Base-by-base conservation (phyloP, 2,797 vertebrate species). In the Trachurus trachurus region DNA sequence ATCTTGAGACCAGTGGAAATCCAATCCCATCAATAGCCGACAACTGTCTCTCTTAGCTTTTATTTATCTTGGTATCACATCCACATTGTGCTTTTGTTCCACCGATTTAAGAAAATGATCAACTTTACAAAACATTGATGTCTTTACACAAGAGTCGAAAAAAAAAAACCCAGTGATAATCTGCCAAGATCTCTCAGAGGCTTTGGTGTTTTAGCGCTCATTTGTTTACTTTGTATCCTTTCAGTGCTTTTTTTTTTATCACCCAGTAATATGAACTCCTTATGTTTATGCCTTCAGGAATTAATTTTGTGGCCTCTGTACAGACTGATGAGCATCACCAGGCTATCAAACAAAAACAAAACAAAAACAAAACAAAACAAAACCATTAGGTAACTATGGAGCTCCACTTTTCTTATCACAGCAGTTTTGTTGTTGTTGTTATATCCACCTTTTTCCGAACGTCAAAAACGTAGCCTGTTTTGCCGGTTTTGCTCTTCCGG, bases 31-130 rank as follows among this genome's bases (percentile, higher is more conserved):
- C 64, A 60, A 29, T 6, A 31, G 59, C 59, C 71, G 68, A 77
- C 60, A 60, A 71, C 82, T 75, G 53, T 65, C 60, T 74, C 19
- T 53, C 45, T 66, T 12, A 56, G 50, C 59, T 72, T 19, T 74
- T 26, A 54, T 75, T 83, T 80, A 74, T 78, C 67, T 84, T 71
- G 26, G 31, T 62, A 62, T 81, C 47, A 67, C 65, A 76, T 82
- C 54, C 60, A 70, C 10, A 53, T 73, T 69, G 17, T 17, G 71
- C 56, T 54, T 61, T 83, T 83, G 44, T 5, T 57, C 6, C 61
- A 21, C 59, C 74, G 6, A 42, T 68, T 76, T 73, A 70, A 62
- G 45, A 19, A 78, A 65, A 67, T 21, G 9, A 56, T 69, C 11
- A 49, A 56, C 80, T 31, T 71, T 31, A 68, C 21, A 60, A 9